These are phyloP conservation scores for Nymphalis io DNA, from an alignment of 1,140 invertebrate species.

Conservation along the genomic window DNA sequence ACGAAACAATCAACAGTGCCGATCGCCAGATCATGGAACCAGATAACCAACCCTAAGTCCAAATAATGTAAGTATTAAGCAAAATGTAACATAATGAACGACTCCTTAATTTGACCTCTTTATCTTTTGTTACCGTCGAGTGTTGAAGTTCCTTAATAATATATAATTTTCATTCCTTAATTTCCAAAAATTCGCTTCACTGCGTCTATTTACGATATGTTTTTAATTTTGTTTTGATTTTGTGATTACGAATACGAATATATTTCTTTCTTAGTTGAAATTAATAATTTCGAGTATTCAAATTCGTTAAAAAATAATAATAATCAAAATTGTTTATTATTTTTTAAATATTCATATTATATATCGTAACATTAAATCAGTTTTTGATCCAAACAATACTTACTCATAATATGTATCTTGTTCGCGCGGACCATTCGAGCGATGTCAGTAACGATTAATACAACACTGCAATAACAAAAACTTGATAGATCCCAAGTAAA, in stretches of 20 bases:
- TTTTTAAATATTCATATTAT: no score
- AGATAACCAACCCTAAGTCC: conserved; percentile 64
- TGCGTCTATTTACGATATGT: conserved; percentile 40
- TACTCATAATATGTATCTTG: conserved; percentile 13
- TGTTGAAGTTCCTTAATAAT: conserved; percentile 78
- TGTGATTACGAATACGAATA: not conserved
- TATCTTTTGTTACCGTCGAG: conserved; percentile 74
- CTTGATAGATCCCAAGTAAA: conserved; percentile 58
- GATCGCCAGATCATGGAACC: conserved; percentile 57
- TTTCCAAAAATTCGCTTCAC: conserved; percentile 55
- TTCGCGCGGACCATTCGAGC: conserved; percentile 49
- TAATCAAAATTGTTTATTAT: no score
- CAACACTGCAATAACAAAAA: conserved; percentile 60
- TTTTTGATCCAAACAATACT: not conserved
- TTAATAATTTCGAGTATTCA: no score
- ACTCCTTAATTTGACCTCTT: conserved; percentile 74
- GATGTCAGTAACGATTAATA: conserved; percentile 65
- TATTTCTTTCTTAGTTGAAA: no score
- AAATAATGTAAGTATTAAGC: conserved; percentile 70
- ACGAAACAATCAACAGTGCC: conserved; percentile 61
- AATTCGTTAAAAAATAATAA: no score
- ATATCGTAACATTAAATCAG: not conserved
- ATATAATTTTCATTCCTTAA: conserved; percentile 74
- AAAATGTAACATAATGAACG: conserved; percentile 71
- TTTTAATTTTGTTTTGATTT: conserved; percentile 24